These are phyloP conservation scores for Drosophila cardini DNA, from an alignment of 1,140 invertebrate genomes.

Conservation along the genomic window DNA sequence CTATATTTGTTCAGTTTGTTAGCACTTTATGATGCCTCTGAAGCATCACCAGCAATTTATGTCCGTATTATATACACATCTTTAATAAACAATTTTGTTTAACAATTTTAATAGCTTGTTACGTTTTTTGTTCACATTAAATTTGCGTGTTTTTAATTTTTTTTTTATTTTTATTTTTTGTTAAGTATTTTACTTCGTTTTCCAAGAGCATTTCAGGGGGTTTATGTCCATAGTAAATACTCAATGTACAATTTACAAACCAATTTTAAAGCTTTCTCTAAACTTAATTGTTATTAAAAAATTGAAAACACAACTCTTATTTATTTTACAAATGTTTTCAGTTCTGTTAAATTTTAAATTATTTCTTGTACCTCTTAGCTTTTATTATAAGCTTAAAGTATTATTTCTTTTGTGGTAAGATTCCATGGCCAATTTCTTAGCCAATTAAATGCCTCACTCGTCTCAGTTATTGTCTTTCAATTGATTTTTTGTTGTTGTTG, in stretches of 20 bases:
- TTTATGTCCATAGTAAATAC: too few relatives aligned
- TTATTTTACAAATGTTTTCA: too few relatives aligned
- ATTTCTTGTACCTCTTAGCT: not conserved
- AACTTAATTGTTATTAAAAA: too few relatives aligned
- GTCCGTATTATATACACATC: not conserved
- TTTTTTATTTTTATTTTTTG: constrained; percentile 1
- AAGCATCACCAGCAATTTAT: constrained; percentile 4
- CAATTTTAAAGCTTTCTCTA: too few relatives aligned
- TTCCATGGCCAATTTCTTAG: constrained; percentile 57
- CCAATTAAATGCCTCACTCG: constrained; percentile 65
- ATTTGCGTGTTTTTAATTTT: not conserved
- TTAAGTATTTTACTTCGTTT: not conserved
- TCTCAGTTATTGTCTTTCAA: constrained; percentile 56
- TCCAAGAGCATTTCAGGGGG: not conserved
- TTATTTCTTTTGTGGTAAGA: not conserved
- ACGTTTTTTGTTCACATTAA: not conserved
- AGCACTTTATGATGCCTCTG: constrained; percentile 13
- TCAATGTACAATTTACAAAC: too few relatives aligned
- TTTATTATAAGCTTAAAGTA: too few relatives aligned
- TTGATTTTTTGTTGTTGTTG: constrained; percentile 57
- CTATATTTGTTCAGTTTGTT: too few relatives aligned
- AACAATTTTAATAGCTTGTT: not conserved
- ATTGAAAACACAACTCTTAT: too few relatives aligned
- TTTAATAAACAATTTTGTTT: not conserved
- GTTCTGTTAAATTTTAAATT: too few relatives aligned